Base-by-base conservation (phyloP, 1,140 invertebrate species). In the Leptopilina clavipes region DNA sequence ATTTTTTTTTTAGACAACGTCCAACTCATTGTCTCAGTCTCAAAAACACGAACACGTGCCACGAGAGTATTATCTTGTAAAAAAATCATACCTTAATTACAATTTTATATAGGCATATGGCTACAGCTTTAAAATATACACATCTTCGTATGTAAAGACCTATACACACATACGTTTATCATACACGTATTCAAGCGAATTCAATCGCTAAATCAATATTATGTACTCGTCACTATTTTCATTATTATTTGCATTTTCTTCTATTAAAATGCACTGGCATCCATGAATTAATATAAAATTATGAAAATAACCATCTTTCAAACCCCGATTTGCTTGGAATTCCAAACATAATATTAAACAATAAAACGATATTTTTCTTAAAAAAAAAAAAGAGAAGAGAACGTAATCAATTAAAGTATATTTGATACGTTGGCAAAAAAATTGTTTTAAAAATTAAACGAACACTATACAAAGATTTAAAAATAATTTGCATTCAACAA, bases 201-300 rank as follows among this genome's bases (percentile, higher is more conserved):
- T 43, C 8, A 71, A 12, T 71, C 70, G 40, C 40, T n/a, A 19
- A 40, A 54, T 6, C 56, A 44, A 40, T 25, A 37, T 31, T 48
- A 10, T 72, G 71, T 19, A 9, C 52, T 11, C 48, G 22, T 73
- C 72, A 54, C 72, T 72, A 19, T 22, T 48, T 48, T 14, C 74
- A 70, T n/a, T n/a, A 37, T 71, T 19, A 19, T 52, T 71, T 52
- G 45, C 45, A 59, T 72, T n/a, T 56, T 44, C 17, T 25, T 17
- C 7, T 43, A 70, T 11, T 70, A 31, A 25, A 25, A 75, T 70
- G 22, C 74, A 71, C 31, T 48, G 31, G 56, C 70, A 56, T 71
- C 59, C 12, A 74, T 59, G 73, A 75, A 73, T 65, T 71, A 79
- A 79, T 76, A 79, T 40, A 79, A 79, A 79, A 79, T 76, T 79